These are phyloP conservation scores for Danio kyathit DNA, from an alignment of 2,797 vertebrate species.

Conservation along the genomic window DNA sequence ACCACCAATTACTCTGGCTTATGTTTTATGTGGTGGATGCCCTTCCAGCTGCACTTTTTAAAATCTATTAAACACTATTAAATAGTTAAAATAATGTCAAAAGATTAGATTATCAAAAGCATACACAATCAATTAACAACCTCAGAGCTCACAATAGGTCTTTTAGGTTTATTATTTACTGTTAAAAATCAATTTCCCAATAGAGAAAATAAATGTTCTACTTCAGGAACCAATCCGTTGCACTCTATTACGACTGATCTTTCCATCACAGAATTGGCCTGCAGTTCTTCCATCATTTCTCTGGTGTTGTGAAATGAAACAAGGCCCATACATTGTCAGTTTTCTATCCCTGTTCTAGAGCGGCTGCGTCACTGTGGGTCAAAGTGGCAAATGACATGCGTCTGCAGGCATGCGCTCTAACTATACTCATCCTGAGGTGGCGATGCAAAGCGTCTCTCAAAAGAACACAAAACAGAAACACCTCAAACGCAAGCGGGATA, in stretches of 20 bases:
- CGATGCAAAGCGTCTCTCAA: slow-evolving; percentile 40
- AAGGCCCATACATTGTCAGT: not conserved
- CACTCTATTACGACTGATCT: slow-evolving; percentile 30
- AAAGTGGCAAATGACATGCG: slow-evolving; percentile 57
- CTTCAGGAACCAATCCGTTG: too few relatives aligned
- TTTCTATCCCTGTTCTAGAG: slow-evolving; percentile 29
- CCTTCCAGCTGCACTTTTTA: too few relatives aligned
- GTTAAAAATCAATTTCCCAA: too few relatives aligned
- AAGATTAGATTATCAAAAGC: too few relatives aligned
- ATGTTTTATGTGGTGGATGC: too few relatives aligned
- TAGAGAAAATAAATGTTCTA: too few relatives aligned
- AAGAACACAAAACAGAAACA: slow-evolving; percentile 63
- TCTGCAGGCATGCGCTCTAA: slow-evolving; percentile 53
- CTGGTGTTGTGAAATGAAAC: slow-evolving; percentile 38
- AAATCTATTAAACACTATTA: too few relatives aligned
- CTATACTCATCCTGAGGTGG: slow-evolving; percentile 46
- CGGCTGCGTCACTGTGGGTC: slow-evolving; percentile 57
- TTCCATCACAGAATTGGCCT: not conserved
- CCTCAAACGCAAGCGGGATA: slow-evolving; percentile 56
- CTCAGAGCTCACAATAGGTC: too few relatives aligned
- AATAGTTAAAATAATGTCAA: too few relatives aligned
- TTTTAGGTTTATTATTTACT: too few relatives aligned
- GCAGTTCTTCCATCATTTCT: slow-evolving; percentile 41
- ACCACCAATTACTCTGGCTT: too few relatives aligned
- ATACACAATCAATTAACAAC: not conserved